phyloP scores from a whole-genome alignment of 2,113 vertebrate genomes.

The Heliornis fulica region DNA sequence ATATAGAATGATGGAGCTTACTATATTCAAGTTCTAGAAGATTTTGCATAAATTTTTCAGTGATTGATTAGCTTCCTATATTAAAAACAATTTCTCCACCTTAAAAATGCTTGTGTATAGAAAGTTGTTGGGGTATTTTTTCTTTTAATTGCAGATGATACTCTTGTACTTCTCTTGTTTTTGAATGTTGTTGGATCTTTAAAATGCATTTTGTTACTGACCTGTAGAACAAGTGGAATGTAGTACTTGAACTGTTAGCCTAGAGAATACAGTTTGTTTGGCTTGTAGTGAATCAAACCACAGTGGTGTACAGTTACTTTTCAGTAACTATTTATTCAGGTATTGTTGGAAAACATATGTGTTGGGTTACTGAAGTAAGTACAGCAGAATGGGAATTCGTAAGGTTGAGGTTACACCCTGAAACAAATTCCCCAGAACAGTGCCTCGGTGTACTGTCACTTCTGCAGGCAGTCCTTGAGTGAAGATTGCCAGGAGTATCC shows the following conservation, averaged over 20 bases:
- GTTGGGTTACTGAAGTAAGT: neutral
- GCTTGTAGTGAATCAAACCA: neutral
- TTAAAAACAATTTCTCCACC: neutral
- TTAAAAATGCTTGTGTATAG: neutral
- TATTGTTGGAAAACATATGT: neutral
- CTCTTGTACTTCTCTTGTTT: neutral
- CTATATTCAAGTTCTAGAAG: neutral
- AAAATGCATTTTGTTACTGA: neutral
- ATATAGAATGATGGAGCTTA: neutral
- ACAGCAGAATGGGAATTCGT: neutral
- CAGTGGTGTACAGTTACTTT: neutral
- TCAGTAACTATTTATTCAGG: neutral
- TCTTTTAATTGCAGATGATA: neutral
- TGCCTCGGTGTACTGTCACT: neutral
- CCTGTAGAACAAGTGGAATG: neutral
- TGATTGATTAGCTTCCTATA: neutral
- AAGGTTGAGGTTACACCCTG: neutral
- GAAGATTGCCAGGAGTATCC: neutral
- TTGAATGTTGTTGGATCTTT: neutral
- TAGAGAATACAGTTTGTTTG: neutral
- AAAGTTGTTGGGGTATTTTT: neutral
- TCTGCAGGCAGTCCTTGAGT: neutral
- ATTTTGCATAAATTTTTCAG: neutral
- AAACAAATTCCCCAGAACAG: neutral
- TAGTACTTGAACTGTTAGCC: neutral